A percentile compares a stretch with the other conserved stretches of the same genome.
These are phyloP conservation scores for Axea sp. DNA, from an alignment of 2,888 invertebrate genomes.

Conservation along the genomic window DNA sequence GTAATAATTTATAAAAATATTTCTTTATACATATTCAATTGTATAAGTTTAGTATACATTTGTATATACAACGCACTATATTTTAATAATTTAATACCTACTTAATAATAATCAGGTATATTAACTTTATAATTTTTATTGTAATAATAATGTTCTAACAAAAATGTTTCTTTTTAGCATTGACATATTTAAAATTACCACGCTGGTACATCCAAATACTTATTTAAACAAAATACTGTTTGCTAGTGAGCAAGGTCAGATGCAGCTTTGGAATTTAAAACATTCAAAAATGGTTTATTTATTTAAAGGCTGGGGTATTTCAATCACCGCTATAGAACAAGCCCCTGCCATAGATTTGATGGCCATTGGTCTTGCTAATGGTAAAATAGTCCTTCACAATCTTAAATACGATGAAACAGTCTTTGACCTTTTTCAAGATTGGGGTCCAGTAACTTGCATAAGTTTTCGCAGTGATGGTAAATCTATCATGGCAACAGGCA, in stretches of 20 bases:
- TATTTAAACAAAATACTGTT: conserved; percentile 96
- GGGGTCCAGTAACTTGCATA: conserved; percentile 92
- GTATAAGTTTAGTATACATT: too few relatives aligned
- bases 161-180: conserved; percentile 80
- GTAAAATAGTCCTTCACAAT: conserved; percentile 92
- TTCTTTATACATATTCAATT: too few relatives aligned
- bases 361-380: conserved; percentile 91
- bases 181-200: conserved; percentile 87
- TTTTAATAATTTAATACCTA: too few relatives aligned
- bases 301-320: conserved; percentile 87
- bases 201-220: conserved; percentile 94
- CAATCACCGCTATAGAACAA: conserved; percentile 88
- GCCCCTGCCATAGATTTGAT: conserved; percentile 96
- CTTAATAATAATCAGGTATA: too few relatives aligned
- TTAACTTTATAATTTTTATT: too few relatives aligned
- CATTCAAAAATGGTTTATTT: conserved; percentile 87
- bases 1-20: too few relatives aligned
- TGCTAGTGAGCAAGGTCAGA: conserved; percentile 89
- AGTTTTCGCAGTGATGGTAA: conserved; percentile 92
- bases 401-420: conserved; percentile 90
- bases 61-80: too few relatives aligned
- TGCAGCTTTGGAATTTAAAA: conserved; percentile 95
- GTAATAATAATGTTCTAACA: too few relatives aligned
- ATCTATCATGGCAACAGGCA: conserved; percentile 92
- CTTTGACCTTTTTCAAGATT: conserved; percentile 93